Percentiles rank a stretch among this genome's conserved stretches.
phyloP scores from a whole-genome alignment of 2,113 vertebrate genomes.

The Passer domesticus region DNA sequence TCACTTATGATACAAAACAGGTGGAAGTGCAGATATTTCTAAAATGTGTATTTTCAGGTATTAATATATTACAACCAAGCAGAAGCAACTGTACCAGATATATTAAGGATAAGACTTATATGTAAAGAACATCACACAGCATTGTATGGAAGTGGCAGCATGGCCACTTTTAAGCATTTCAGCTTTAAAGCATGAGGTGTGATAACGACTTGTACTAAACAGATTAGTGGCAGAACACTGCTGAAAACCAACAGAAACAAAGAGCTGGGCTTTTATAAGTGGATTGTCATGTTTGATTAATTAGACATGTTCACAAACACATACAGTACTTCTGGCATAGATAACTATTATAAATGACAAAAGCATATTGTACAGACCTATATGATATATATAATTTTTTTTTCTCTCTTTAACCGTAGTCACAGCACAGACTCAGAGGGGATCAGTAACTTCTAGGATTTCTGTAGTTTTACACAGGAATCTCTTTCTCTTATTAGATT shows the following conservation, averaged over 20 bases:
- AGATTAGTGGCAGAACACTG: background rate
- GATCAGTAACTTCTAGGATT: background rate
- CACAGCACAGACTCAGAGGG: background rate
- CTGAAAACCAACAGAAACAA: background rate
- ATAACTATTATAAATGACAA: background rate
- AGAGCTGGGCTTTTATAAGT: background rate
- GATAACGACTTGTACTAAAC: background rate
- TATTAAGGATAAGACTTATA: background rate
- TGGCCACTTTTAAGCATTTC: background rate
- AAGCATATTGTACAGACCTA: background rate
- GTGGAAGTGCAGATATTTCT: background rate
- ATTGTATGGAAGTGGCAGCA: background rate
- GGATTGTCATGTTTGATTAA: background rate
- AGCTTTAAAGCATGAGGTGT: background rate
- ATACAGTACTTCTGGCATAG: background rate
- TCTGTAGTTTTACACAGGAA: background rate
- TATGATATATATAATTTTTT: background rate
- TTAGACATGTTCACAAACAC: background rate
- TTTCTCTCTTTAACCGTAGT: background rate
- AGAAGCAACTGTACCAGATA: background rate
- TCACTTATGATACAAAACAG: background rate
- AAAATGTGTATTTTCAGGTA: background rate
- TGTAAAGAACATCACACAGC: background rate
- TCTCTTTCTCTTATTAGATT: background rate
- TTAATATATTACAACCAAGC: background rate